A percentile compares a stretch with the other conserved stretches of the same genome.
Conservation (phyloP, 2,113 vertebrate species). For the Rhinoptilus africanus region DNA sequence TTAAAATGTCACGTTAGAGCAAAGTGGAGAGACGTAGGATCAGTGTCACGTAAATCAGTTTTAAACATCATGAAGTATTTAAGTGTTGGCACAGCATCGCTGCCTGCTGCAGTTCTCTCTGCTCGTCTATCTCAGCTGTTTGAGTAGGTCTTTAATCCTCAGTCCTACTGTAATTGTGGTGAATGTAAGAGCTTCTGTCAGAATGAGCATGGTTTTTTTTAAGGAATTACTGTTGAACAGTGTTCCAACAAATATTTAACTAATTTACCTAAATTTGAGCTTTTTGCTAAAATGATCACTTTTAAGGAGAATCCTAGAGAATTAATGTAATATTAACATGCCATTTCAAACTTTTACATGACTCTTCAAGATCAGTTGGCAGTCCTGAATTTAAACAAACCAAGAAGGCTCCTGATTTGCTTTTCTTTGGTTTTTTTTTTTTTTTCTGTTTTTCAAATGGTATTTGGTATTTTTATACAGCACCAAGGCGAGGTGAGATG, state of each 20-base stretch:
- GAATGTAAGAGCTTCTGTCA: neutral
- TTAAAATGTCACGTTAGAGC: neutral
- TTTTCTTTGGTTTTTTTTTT: neutral
- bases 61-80: accelerated
- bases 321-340: neutral
- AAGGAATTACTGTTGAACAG: neutral
- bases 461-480: neutral
- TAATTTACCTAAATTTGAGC: neutral
- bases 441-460: neutral
- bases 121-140: neutral
- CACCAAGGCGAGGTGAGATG: neutral
- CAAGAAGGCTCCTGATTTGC: neutral
- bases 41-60: neutral
- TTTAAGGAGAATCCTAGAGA: neutral
- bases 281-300: neutral
- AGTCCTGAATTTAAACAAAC: neutral
- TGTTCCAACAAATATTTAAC: neutral
- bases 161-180: neutral
- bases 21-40: neutral
- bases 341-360: neutral
- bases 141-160: neutral
- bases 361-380: neutral
- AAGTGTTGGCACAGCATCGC: neutral
- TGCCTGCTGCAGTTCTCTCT: neutral
- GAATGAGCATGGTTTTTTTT: neutral